Percentiles rank a stretch among this genome's conserved stretches.
Evolutionary conservation across 2,888 invertebrate genomes (phyloP).

Genomic region (Drosophila lutescens): DNA sequence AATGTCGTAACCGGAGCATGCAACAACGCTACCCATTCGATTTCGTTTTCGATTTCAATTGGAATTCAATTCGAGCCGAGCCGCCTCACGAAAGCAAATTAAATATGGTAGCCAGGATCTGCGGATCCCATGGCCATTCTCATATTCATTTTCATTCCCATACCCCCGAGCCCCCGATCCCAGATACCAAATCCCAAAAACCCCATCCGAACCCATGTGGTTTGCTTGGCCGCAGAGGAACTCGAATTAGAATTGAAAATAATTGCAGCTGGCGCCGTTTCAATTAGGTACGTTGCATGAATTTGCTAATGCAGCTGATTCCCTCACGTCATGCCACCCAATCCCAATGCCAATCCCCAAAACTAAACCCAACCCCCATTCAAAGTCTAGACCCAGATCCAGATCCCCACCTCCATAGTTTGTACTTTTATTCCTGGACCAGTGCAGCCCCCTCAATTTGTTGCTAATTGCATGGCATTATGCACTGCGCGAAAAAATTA

Average conservation of each 20-base stretch:
- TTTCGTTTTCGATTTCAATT: slow-evolving; percentile 44
- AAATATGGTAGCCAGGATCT: slow-evolving; percentile 3
- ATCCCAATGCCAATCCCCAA: not conserved
- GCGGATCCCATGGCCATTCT: slow-evolving; percentile 32
- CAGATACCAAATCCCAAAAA: not conserved
- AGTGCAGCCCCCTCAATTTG: slow-evolving; percentile 40
- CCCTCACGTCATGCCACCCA: slow-evolving; percentile 11
- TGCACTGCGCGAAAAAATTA: slow-evolving; percentile 8
- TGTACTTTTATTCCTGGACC: slow-evolving; percentile 12
- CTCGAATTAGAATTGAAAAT: slow-evolving; percentile 74
- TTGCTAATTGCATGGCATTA: slow-evolving; percentile 57
- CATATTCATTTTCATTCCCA: slow-evolving; percentile 4
- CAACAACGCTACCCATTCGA: slow-evolving; percentile 5
- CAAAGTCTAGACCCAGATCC: not conserved
- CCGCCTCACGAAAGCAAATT: slow-evolving; percentile 6
- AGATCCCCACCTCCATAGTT: not conserved
- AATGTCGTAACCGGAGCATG: not conserved
- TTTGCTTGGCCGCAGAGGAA: slow-evolving; percentile 20
- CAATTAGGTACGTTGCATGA: slow-evolving; percentile 67
- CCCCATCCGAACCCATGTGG: slow-evolving; percentile 9
- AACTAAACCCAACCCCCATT: not conserved
- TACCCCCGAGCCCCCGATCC: not conserved
- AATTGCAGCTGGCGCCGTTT: slow-evolving; percentile 75
- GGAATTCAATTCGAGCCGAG: slow-evolving; percentile 65
- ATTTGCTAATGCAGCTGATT: slow-evolving; percentile 48